Evolutionary conservation across 2,113 vertebrate species (phyloP).

Genomic region (Podocnemis expansa): DNA sequence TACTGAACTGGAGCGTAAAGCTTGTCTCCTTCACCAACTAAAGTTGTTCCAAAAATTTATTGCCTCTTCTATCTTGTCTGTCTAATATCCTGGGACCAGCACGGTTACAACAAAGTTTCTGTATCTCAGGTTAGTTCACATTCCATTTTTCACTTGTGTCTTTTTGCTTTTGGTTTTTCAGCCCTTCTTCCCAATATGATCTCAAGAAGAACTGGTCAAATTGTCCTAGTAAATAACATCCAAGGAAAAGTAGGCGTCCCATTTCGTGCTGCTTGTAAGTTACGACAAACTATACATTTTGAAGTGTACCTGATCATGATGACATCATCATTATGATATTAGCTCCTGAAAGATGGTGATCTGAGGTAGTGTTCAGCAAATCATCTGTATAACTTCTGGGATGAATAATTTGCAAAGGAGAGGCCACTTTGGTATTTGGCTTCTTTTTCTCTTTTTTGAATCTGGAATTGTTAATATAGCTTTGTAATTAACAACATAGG

Average conservation of each 20-base stretch:
- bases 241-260: constrained; percentile 93
- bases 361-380: background rate
- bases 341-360: background rate
- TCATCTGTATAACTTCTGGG: background rate
- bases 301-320: background rate
- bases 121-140: background rate
- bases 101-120: background rate
- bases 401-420: background rate
- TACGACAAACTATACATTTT: background rate
- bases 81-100: background rate
- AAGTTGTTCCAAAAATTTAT: background rate
- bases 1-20: background rate
- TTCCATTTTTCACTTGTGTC: background rate
- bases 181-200: constrained; percentile 95
- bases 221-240: constrained; percentile 91
- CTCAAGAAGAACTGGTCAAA: constrained; percentile 90
- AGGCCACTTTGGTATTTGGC: background rate
- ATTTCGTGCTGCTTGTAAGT: constrained; percentile 96
- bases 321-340: background rate
- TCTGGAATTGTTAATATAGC: background rate
- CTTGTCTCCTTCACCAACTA: background rate
- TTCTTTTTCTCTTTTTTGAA: background rate
- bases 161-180: constrained; percentile 56
- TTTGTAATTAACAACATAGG: background rate
- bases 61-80: background rate